Evolutionary conservation across 2,888 invertebrate genomes (phyloP).

Genomic region (Nezara viridula): DNA sequence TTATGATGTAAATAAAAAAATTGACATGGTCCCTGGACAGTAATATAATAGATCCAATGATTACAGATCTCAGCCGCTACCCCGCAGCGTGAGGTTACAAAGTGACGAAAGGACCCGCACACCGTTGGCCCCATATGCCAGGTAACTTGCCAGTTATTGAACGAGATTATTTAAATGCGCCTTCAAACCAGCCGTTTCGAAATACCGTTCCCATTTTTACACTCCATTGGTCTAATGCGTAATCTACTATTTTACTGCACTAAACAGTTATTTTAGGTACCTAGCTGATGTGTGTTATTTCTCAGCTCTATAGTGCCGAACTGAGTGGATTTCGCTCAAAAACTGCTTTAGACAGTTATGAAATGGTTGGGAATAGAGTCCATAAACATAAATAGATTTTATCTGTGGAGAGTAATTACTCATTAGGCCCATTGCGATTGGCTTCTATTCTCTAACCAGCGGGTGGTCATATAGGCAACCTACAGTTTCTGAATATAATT

Average conservation of each 20-base stretch:
- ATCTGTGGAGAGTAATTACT: background rate
- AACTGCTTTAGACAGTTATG: background rate
- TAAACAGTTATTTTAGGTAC: conserved; percentile 4
- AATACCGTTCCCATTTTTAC: conserved; percentile 10
- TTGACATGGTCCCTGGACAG: background rate
- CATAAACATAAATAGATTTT: background rate
- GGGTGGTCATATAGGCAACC: background rate
- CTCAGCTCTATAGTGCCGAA: background rate
- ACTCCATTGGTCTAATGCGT: background rate
- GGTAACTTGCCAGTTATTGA: conserved; percentile 38
- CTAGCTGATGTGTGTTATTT: background rate
- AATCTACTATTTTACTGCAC: background rate
- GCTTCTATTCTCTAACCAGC: background rate
- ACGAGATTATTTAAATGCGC: conserved; percentile 41
- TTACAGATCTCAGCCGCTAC: background rate
- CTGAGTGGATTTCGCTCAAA: background rate
- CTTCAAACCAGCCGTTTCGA: conserved; percentile 27
- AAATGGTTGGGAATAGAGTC: background rate
- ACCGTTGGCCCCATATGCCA: background rate
- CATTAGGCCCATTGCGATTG: background rate
- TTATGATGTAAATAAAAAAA: background rate
- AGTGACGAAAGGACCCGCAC: conserved; percentile 5
- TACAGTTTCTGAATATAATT: background rate
- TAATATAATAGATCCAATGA: background rate
- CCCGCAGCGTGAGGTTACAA: background rate